A percentile compares a stretch with the other conserved stretches of the same genome.
Evolutionary conservation across 1,140 invertebrate genomes (phyloP).

Genomic region (Helicorthomorpha holstii): DNA sequence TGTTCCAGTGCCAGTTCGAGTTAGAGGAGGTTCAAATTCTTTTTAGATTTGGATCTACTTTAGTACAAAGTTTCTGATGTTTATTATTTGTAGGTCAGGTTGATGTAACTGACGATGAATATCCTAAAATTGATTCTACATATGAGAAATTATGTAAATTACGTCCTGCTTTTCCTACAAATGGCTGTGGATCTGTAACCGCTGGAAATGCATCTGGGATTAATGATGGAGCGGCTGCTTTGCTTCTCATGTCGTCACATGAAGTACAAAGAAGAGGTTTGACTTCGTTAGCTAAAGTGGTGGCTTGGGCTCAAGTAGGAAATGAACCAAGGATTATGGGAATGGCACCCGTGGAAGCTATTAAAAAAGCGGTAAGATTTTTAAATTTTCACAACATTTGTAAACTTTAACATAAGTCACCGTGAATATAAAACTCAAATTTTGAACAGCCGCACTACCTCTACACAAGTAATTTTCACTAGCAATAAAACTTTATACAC

Average conservation of each 20-base stretch:
- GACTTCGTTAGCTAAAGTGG: conserved; percentile 41
- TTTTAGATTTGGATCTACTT: background rate
- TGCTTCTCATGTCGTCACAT: conserved; percentile 46
- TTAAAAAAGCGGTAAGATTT: conserved; percentile 41
- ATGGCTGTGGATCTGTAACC: conserved; percentile 42
- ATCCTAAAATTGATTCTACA: conserved; percentile 40
- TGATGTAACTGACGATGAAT: conserved; percentile 41
- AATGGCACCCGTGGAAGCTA: conserved; percentile 49
- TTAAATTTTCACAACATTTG: too few relatives aligned
- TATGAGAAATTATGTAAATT: conserved; percentile 40
- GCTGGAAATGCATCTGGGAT: conserved; percentile 63
- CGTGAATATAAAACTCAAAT: too few relatives aligned
- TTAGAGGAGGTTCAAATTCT: conserved; percentile 26
- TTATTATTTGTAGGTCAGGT: background rate
- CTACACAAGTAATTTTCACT: too few relatives aligned
- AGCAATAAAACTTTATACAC: too few relatives aligned
- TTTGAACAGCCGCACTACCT: too few relatives aligned
- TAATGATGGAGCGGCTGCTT: conserved; percentile 70
- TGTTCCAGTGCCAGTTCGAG: conserved; percentile 35
- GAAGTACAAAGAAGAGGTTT: conserved; percentile 32
- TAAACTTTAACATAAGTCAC: too few relatives aligned
- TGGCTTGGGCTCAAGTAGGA: conserved; percentile 44
- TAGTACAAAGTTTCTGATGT: background rate
- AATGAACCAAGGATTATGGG: conserved; percentile 61
- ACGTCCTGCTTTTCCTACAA: conserved; percentile 47